Percentiles rank a stretch among this genome's conserved stretches.
phyloP scores from a whole-genome alignment of 2,888 invertebrate species.

The Dryobotodes eremita region DNA sequence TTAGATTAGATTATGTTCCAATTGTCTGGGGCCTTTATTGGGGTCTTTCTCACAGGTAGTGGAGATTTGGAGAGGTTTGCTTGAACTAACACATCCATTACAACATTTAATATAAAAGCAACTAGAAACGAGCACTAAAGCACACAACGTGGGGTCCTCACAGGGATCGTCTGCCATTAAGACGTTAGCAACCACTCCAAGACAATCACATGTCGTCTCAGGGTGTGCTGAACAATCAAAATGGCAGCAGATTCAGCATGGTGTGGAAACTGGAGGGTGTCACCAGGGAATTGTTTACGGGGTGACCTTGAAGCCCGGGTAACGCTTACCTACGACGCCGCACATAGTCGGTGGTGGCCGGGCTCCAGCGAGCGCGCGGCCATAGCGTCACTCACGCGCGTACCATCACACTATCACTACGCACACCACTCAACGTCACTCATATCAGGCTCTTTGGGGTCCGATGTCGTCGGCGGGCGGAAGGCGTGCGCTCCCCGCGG shows the following conservation, averaged over 20 bases:
- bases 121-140: slow-evolving; percentile 33
- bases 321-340: slow-evolving; percentile 84
- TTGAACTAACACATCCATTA: slow-evolving; percentile 23
- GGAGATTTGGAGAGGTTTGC: background rate
- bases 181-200: slow-evolving; percentile 14
- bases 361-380: slow-evolving; percentile 85
- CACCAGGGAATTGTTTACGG: slow-evolving; percentile 79
- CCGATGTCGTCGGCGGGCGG: slow-evolving; percentile 66
- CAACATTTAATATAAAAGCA: slow-evolving; percentile 24
- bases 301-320: slow-evolving; percentile 82
- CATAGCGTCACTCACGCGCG: slow-evolving; percentile 83
- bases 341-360: slow-evolving; percentile 86
- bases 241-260: slow-evolving; percentile 58
- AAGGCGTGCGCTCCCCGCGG: slow-evolving; percentile 76
- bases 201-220: slow-evolving; percentile 25
- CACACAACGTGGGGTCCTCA: slow-evolving; percentile 40
- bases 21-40: background rate
- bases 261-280: slow-evolving; percentile 65
- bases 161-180: slow-evolving; percentile 54
- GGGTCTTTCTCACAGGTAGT: slow-evolving; percentile 5
- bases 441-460: slow-evolving; percentile 75
- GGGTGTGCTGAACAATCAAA: slow-evolving; percentile 49
- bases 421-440: slow-evolving; percentile 81
- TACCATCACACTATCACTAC: slow-evolving; percentile 80
- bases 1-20: slow-evolving; percentile 48